Evolutionary conservation across 2,113 vertebrate genomes (phyloP).

Genomic region (Etheostoma cragini): DNA sequence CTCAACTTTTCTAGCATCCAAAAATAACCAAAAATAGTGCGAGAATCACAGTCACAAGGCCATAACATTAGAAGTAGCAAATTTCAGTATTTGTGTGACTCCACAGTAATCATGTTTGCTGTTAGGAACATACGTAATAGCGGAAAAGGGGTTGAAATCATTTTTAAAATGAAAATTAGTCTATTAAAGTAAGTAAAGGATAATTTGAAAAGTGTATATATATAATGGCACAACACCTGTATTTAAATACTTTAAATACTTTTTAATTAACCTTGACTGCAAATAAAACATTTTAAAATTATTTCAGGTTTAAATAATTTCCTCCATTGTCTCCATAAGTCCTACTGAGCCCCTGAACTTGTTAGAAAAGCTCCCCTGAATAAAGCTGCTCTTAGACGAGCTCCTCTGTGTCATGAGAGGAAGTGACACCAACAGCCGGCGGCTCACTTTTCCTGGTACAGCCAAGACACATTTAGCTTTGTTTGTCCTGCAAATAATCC

Average conservation of each 20-base stretch:
- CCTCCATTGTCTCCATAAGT: neutral
- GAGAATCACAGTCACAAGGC: neutral
- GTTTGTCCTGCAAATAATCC: constrained; percentile 36
- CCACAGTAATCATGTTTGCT: neutral
- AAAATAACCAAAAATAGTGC: neutral
- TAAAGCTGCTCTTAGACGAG: constrained; percentile 21
- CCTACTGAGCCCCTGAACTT: neutral
- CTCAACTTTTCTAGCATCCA: too few species aligned
- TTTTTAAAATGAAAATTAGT: neutral
- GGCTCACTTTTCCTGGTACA: constrained; percentile 27
- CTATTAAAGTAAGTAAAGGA: neutral
- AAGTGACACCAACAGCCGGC: constrained; percentile 28
- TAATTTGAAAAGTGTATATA: neutral
- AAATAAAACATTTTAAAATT: neutral
- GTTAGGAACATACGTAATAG: too few species aligned
- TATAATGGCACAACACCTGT: neutral
- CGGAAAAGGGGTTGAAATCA: neutral
- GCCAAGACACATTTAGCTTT: constrained; percentile 40
- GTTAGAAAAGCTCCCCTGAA: constrained; percentile 3
- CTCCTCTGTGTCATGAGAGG: constrained; percentile 10
- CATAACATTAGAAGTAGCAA: neutral
- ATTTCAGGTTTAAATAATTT: too few species aligned
- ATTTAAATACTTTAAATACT: neutral
- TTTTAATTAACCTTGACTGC: too few species aligned
- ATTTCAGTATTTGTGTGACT: neutral